A percentile compares a stretch with the other conserved stretches of the same genome.
Conservation (phyloP, 2,888 invertebrate species). For the Didymodactylos carnosus region DNA sequence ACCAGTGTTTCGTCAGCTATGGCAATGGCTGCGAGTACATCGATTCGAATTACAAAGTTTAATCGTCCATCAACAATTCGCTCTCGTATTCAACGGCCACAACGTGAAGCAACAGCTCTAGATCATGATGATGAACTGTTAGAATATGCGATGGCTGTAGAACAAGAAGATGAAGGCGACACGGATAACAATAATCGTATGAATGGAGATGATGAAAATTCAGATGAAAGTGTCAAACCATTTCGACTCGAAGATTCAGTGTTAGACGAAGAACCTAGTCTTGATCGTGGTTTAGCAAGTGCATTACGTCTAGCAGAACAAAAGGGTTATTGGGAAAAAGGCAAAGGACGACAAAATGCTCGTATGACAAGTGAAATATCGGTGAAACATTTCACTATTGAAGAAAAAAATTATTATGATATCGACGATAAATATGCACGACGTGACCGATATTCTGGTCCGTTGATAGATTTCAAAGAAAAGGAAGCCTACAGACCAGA, state of each 20-base stretch:
- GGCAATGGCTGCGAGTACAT: background rate
- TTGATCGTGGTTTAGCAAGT: conserved; percentile 67
- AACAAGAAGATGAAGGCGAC: conserved; percentile 39
- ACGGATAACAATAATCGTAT: no score
- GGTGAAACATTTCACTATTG: conserved; percentile 5
- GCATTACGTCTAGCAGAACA: conserved; percentile 71
- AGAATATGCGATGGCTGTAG: conserved; percentile 26
- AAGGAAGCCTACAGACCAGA: conserved; percentile 72
- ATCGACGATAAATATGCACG: conserved; percentile 19
- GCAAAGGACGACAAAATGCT: conserved; percentile 3
- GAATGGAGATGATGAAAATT: background rate
- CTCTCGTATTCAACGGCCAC: no score
- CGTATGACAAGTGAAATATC: conserved; percentile 3
- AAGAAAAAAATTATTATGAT: conserved; percentile 19
- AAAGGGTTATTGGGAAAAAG: conserved; percentile 43
- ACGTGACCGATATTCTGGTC: conserved; percentile 40
- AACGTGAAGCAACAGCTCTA: no score
- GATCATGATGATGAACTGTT: background rate
- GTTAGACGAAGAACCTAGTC: conserved; percentile 73
- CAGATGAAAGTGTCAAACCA: background rate
- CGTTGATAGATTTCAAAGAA: conserved; percentile 73
- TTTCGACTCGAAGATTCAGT: conserved; percentile 23
- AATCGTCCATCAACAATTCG: background rate
- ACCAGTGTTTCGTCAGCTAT: background rate
- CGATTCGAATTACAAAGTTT: background rate